Evolutionary conservation across 2,113 vertebrate genomes (phyloP).

Genomic region (Tauraco erythrolophus): DNA sequence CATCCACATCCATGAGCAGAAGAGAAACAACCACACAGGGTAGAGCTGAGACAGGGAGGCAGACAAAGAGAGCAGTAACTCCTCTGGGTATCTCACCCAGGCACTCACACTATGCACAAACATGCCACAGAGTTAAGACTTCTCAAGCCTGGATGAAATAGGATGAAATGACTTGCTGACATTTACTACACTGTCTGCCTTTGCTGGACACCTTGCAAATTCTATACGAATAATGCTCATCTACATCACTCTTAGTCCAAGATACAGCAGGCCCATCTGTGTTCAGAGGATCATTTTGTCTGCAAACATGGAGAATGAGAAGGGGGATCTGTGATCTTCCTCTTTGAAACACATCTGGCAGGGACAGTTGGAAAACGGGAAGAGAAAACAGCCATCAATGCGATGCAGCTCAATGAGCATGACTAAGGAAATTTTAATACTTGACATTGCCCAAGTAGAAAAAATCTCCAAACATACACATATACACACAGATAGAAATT

Average conservation of each 20-base stretch:
- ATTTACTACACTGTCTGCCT: not conserved
- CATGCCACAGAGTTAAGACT: not conserved
- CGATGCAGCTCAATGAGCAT: not conserved
- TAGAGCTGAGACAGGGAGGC: not conserved
- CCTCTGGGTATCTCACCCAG: not conserved
- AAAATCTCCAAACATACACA: not conserved
- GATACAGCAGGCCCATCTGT: not conserved
- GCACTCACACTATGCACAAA: not conserved
- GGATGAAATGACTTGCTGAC: not conserved
- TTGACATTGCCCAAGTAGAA: not conserved
- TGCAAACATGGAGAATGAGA: not conserved
- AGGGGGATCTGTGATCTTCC: not conserved
- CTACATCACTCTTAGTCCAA: not conserved
- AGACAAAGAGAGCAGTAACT: not conserved
- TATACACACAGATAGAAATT: fast-evolving
- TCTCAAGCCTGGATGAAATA: not conserved
- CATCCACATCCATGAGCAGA: not conserved
- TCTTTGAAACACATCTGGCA: not conserved
- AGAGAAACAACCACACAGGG: not conserved
- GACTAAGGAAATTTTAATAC: not conserved
- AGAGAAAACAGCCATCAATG: not conserved
- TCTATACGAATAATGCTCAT: not conserved
- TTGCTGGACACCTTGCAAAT: not conserved
- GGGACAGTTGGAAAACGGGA: not conserved
- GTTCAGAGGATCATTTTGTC: not conserved